Evolutionary conservation across 2,113 vertebrate genomes (phyloP), one percentile per base, ranked within the genome.

Genomic region (Stictonetta naevosa): DNA sequence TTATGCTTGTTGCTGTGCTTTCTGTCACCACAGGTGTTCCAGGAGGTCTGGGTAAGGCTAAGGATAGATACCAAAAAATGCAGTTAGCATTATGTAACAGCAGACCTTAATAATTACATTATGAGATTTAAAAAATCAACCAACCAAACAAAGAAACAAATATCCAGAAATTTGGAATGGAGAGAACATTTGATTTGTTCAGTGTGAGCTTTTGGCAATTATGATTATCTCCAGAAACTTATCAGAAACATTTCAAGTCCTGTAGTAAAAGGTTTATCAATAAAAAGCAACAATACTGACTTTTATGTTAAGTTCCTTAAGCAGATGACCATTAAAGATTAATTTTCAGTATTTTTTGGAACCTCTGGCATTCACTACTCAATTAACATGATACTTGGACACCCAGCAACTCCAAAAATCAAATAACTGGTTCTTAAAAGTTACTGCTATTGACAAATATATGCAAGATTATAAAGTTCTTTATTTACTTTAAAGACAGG

Each of bases 1-100:
- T 99, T 95, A 99, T 99, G 98, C 99, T 99, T 63, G 99, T 99
- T 40, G 99, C 99, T 55, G 99, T 99, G 83, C 99, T 99, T 97
- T 99, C 99, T 0, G 99, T 99, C 93, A 99, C 99, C 44, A 99
- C 97, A 36, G 99, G 99, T 71, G 98, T 98, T 92, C 99, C 99
- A 71, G 99, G 99, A 95, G 99, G 98, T 96, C 99, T 99, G 66
- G 99, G 99, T 97, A 99, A 98, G 83, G 99, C 99, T 99, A 93
- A 40, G 95, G 92, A 92, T 72, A 84, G 95, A 89, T 33, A 50
- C 6, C 18, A 92, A 91, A 95, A 93, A 74, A 82, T 44, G 19
- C 3, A 73, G 59, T 96, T 79, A 96, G n/a, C 7, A 11, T 13
- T 34, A 9, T 3, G 3, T 8, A 81, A 63, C 2, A 64, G 13